Evolutionary conservation across 2,113 vertebrate species (phyloP).

Genomic region (Coregonus clupeaformis): DNA sequence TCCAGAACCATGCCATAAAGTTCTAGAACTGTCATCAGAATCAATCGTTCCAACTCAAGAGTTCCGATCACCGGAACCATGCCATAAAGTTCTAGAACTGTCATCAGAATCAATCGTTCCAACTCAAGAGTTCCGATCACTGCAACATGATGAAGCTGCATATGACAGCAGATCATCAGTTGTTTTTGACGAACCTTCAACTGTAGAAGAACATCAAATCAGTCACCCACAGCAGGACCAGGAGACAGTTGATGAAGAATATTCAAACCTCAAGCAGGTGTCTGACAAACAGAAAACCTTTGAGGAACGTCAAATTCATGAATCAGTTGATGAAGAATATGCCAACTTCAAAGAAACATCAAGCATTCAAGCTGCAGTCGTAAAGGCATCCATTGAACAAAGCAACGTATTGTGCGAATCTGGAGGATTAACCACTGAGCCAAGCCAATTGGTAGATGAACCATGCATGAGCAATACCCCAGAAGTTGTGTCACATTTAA

Average conservation of each 20-base stretch:
- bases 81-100: conserved; percentile 15
- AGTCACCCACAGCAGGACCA: conserved; percentile 17
- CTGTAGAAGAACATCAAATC: not conserved
- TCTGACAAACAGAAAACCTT: no score
- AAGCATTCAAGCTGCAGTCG: not conserved
- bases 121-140: conserved; percentile 9
- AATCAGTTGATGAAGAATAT: not conserved
- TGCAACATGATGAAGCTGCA: conserved; percentile 9
- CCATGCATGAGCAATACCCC: conserved; percentile 10
- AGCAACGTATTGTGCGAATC: conserved; percentile 11
- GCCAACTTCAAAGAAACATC: not conserved
- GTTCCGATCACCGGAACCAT: conserved; percentile 16
- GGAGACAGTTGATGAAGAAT: no score
- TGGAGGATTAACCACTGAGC: not conserved
- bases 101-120: conserved; percentile 13
- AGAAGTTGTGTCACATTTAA: conserved; percentile 26
- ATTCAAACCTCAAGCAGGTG: no score
- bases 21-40: conserved; percentile 4
- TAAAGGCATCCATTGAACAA: not conserved
- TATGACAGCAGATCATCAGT: conserved; percentile 20
- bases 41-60: conserved; percentile 14
- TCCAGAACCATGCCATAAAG: conserved; percentile 23
- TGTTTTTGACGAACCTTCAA: not conserved
- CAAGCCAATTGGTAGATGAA: conserved; percentile 20
- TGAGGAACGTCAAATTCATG: no score